Conservation (phyloP, 1,140 invertebrate genomes). For the Coptotermes formosanus region DNA sequence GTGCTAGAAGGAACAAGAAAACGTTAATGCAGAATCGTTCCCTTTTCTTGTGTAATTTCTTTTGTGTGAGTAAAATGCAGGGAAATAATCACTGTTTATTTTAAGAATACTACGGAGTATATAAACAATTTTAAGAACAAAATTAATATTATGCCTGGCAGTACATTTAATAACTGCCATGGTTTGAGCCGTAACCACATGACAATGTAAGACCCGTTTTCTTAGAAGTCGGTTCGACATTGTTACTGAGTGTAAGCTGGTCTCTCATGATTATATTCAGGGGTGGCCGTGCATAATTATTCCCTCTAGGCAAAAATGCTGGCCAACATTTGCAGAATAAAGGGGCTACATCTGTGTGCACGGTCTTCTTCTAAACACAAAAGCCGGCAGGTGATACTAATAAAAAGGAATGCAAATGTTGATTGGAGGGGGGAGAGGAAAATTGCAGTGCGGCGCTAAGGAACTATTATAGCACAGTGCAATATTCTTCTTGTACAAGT, state of each 20-base stretch:
- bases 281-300: not conserved
- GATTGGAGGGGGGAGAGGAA: not conserved
- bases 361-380: not conserved
- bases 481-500: not conserved
- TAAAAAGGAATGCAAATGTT: not conserved
- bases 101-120: too few relatives aligned
- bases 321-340: not conserved
- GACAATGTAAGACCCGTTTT: not conserved
- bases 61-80: too few relatives aligned
- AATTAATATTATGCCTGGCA: too few relatives aligned
- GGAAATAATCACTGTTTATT: too few relatives aligned
- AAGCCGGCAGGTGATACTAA: constrained; percentile 1
- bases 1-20: too few relatives aligned
- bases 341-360: not conserved
- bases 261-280: not conserved
- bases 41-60: too few relatives aligned
- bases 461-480: not conserved
- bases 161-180: too few relatives aligned
- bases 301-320: not conserved
- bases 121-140: too few relatives aligned
- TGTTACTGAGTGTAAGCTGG: not conserved
- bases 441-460: constrained; percentile 13
- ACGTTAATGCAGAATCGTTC: too few relatives aligned
- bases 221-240: not conserved
- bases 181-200: too few relatives aligned